Conservation (phyloP, 1,140 invertebrate genomes). For the Conopomorpha cramerella region DNA sequence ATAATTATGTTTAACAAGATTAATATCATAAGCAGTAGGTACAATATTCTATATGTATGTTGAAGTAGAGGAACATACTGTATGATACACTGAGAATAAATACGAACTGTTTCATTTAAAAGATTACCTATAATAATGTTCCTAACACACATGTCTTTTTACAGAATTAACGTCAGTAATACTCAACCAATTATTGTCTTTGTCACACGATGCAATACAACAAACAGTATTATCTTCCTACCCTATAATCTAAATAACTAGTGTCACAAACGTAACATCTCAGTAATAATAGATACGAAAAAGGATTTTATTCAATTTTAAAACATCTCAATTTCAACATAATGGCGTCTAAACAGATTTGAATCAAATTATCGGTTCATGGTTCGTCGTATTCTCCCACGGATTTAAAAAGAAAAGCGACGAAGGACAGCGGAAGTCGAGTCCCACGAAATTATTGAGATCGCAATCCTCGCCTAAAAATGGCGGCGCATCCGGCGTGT, state of each 20-base stretch:
- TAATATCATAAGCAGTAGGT: no score
- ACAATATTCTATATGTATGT: no score
- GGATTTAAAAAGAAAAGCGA: conserved; percentile 10
- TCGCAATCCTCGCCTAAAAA: conserved; percentile 32
- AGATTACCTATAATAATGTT: no score
- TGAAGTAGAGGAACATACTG: no score
- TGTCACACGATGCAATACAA: not conserved
- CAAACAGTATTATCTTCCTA: not conserved
- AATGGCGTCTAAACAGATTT: not conserved
- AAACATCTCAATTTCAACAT: not conserved
- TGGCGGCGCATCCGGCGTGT: conserved; percentile 38
- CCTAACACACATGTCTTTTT: no score
- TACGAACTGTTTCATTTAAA: no score
- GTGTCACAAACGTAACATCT: not conserved
- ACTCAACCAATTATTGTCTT: not conserved
- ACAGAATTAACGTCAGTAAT: no score
- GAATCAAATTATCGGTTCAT: conserved; percentile 7
- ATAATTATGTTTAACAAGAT: no score
- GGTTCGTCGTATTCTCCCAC: conserved; percentile 36
- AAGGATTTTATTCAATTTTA: not conserved
- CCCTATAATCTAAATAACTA: not conserved
- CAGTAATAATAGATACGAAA: not conserved
- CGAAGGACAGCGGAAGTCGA: conserved; percentile 44
- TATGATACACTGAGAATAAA: no score
- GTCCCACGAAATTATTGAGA: conserved; percentile 32